Conservation (phyloP, 2,888 invertebrate species). For the Lepidochitona cinerea region DNA sequence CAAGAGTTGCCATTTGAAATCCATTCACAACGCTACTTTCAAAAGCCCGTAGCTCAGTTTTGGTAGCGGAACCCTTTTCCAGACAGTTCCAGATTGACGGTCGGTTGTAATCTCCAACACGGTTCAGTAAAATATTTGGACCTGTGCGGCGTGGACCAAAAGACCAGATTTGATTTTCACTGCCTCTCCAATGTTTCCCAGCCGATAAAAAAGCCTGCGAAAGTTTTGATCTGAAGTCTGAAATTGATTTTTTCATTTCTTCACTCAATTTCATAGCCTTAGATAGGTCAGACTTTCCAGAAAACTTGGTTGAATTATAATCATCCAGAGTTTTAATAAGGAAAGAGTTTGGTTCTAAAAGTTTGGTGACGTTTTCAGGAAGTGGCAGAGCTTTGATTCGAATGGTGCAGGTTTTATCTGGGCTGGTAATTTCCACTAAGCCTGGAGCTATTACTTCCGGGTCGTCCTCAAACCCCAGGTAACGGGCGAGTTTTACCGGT, state of each 20-base stretch:
- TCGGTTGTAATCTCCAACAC: constrained; percentile 78
- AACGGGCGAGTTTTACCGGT: constrained; percentile 27
- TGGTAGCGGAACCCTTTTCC: constrained; percentile 20
- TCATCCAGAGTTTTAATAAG: constrained; percentile 80
- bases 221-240: constrained; percentile 75
- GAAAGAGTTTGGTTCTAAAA: constrained; percentile 81
- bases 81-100: constrained; percentile 71
- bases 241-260: constrained; percentile 53
- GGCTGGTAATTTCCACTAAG: constrained; percentile 75
- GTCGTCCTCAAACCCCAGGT: constrained; percentile 55
- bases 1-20: constrained; percentile 80
- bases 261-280: constrained; percentile 16
- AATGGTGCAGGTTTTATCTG: constrained; percentile 81
- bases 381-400: constrained; percentile 84
- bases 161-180: constrained; percentile 81
- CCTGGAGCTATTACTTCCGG: constrained; percentile 49
- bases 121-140: constrained; percentile 90
- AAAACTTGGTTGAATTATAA: constrained; percentile 31
- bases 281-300: not conserved
- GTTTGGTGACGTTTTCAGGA: constrained; percentile 79
- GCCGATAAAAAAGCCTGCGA: constrained; percentile 76
- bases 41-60: constrained; percentile 51
- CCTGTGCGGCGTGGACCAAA: constrained; percentile 92
- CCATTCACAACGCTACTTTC: constrained; percentile 75
- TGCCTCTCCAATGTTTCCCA: constrained; percentile 73